Base-by-base conservation (phyloP, 2,797 vertebrate genomes). In the Luscinia megarhynchos region DNA sequence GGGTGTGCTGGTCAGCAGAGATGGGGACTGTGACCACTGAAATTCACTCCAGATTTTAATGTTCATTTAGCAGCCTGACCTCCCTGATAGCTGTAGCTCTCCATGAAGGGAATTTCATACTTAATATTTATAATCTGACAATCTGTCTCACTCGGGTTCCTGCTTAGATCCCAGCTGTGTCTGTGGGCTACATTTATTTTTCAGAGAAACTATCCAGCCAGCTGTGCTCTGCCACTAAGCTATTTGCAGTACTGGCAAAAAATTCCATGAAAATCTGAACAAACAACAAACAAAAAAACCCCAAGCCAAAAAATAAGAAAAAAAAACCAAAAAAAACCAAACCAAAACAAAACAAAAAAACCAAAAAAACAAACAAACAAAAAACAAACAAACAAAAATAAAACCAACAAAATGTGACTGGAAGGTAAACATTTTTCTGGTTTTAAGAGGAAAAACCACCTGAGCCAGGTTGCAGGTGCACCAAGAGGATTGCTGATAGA, bases 111-210 rank as follows among this genome's bases (percentile, higher is more conserved):
- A 73, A 88, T 34, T 13, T 53, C 8, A 1, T 54, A 18, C n/a
- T 78, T 78, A 40, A 66, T 80, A 58, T 80, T 64, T 12, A 11
- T 75, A 51, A 58, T 46, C 43, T 68, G 69, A 43, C 36, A 22
- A 14, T n/a, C 24, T 61, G 4, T 55, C 38, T 61, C 30, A 14
- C n/a, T 72, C 1, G 4, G 23, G 50, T 85, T 61, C 73, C 48
- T 82, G 41, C 61, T 73, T 76, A 36, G 50, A 57, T 87, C 45
- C 29, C 64, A n/a, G 24, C 50, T 69, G 36, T 50, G 48, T 74
- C 48, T 0, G 0, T 76, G 13, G 30, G 21, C 53, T 68, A 3
- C 7, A 9, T 62, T 40, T 55, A 15, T 32, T 34, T 82, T 64
- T 53, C 13, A 18, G 41, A 62, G 24, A 85, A 89, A 15, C 6